Evolutionary conservation across 2,113 vertebrate species (phyloP).

Genomic region (Trematocara marginatum): DNA sequence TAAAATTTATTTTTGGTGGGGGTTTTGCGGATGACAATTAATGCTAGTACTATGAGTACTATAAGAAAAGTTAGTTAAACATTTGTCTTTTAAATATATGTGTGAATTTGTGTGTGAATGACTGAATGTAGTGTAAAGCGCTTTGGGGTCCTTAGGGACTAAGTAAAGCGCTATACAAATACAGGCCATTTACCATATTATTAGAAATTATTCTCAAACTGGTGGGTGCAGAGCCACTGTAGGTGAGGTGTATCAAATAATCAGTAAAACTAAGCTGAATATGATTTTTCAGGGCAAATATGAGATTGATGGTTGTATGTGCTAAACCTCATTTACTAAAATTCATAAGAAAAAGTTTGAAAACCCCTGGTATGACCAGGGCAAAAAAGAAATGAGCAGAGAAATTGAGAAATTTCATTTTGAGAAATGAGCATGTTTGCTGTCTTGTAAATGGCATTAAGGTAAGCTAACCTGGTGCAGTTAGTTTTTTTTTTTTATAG

Average conservation of each 20-base stretch:
- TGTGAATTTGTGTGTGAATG: background rate
- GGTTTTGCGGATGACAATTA: background rate
- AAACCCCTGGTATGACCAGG: background rate
- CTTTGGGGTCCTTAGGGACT: background rate
- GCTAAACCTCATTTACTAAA: background rate
- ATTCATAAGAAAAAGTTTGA: background rate
- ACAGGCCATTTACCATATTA: fast-evolving
- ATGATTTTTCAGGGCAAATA: background rate
- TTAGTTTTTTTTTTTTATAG: background rate
- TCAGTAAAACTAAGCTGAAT: background rate
- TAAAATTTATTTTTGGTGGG: background rate
- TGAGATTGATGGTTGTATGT: background rate
- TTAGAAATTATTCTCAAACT: background rate
- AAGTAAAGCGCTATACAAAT: fast-evolving
- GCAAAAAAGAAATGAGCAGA: too few relatives aligned
- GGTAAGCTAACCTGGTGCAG: background rate
- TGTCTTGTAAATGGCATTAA: background rate
- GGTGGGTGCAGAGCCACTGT: background rate
- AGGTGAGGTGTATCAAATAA: background rate
- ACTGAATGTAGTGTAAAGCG: background rate
- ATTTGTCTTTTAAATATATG: background rate
- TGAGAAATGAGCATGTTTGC: background rate
- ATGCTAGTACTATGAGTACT: background rate
- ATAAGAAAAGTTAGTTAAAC: background rate
- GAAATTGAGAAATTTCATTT: background rate